Evolutionary conservation across 2,797 vertebrate species (phyloP).

Genomic region (Centropyge bicolor): DNA sequence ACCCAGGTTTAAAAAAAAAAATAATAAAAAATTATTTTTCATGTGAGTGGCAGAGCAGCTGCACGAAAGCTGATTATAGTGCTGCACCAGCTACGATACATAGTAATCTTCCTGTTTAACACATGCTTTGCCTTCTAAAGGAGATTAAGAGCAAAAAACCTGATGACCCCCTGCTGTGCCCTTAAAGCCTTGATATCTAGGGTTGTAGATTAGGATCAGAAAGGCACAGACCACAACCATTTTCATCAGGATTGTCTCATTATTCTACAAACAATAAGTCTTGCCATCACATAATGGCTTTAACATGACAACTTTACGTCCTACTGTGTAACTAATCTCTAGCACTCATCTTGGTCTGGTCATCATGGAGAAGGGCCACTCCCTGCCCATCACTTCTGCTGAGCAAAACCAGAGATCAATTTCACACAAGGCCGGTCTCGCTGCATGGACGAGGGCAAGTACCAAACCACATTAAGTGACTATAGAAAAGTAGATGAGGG

Average conservation of each 20-base stretch:
- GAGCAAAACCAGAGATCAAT: conserved; percentile 4
- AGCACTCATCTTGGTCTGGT: neutral
- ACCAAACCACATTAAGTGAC: conserved; percentile 3
- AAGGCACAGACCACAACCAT: neutral
- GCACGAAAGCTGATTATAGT: conserved; percentile 8
- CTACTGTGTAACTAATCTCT: neutral
- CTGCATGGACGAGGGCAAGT: neutral
- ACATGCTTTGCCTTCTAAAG: neutral
- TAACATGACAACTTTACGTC: neutral
- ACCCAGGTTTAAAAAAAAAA: neutral
- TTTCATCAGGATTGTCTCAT: neutral
- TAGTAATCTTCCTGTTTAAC: conserved; percentile 3
- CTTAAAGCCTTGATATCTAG: neutral
- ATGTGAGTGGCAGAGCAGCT: neutral
- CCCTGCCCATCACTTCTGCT: neutral
- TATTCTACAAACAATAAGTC: neutral
- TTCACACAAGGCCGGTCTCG: conserved; percentile 5
- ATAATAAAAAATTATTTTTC: neutral
- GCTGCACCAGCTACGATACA: neutral
- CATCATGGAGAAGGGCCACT: neutral
- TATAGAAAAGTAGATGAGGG: neutral
- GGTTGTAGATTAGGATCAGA: neutral
- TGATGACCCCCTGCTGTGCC: neutral
- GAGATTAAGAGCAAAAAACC: conserved; percentile 6
- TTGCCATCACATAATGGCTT: neutral